A percentile compares a stretch with the other conserved stretches of the same genome.
phyloP scores from a whole-genome alignment of 2,888 invertebrate genomes.

The Volucella bombylans region DNA sequence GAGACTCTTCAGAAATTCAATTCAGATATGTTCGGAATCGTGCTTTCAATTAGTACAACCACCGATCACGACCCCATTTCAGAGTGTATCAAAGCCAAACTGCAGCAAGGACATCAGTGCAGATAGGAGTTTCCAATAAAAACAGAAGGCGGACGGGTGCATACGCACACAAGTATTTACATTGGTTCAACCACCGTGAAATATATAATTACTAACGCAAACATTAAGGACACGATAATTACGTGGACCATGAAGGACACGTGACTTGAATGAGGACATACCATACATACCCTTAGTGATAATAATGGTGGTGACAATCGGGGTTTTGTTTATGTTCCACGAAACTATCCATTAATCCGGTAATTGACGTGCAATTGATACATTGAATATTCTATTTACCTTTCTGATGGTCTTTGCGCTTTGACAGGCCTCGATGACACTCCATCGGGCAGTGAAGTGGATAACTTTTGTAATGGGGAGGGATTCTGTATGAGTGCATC shows the following conservation, averaged over 20 bases:
- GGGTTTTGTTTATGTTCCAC: constrained; percentile 19
- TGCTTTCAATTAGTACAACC: constrained; percentile 57
- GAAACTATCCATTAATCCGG: constrained; percentile 38
- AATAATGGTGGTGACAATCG: constrained; percentile 23
- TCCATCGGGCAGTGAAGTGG: background rate
- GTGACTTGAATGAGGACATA: constrained; percentile 51
- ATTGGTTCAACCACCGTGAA: constrained; percentile 54
- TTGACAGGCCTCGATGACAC: background rate
- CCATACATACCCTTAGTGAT: background rate
- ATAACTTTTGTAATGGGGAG: background rate
- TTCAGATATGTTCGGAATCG: background rate
- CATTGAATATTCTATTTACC: constrained; percentile 41
- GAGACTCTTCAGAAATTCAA: constrained; percentile 58
- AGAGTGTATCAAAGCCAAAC: constrained; percentile 10
- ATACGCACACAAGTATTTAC: constrained; percentile 27
- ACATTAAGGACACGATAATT: constrained; percentile 61
- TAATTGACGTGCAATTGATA: constrained; percentile 70
- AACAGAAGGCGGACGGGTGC: constrained; percentile 22
- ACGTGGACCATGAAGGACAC: constrained; percentile 55
- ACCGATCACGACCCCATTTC: constrained; percentile 27
- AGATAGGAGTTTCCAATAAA: constrained; percentile 13
- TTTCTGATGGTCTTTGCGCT: background rate
- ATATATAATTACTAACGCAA: constrained; percentile 67
- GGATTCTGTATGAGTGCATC: background rate
- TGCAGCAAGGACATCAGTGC: constrained; percentile 39